A percentile compares a stretch with the other conserved stretches of the same genome.
These are phyloP conservation scores for Holacanthella duospinosa DNA, from an alignment of 2,888 invertebrate species.

Conservation along the genomic window DNA sequence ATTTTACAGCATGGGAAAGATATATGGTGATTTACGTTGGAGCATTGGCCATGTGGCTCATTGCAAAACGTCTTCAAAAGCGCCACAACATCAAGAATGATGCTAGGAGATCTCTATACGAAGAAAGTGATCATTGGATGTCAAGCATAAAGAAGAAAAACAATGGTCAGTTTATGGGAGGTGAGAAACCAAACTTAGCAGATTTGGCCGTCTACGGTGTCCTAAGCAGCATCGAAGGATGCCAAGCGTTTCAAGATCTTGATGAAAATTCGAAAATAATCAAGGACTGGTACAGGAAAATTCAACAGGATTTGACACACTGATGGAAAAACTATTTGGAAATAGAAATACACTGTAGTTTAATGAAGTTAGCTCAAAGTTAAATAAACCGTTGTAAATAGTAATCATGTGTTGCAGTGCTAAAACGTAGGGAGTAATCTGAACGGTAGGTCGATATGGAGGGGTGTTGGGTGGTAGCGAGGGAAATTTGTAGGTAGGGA, in stretches of 20 bases:
- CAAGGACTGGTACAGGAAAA: slow-evolving; percentile 23
- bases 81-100: slow-evolving; percentile 75
- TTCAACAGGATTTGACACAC: slow-evolving; percentile 16
- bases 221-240: slow-evolving; percentile 85
- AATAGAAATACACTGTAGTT: too few relatives aligned
- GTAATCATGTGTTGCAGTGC: too few relatives aligned
- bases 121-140: slow-evolving; percentile 73
- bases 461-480: too few relatives aligned
- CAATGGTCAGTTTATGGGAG: slow-evolving; percentile 67
- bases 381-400: too few relatives aligned
- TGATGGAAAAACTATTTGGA: too few relatives aligned
- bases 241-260: slow-evolving; percentile 74
- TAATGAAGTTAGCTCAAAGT: too few relatives aligned
- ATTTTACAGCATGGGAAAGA: slow-evolving; percentile 78
- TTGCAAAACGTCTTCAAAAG: slow-evolving; percentile 77
- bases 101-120: slow-evolving; percentile 78
- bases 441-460: too few relatives aligned
- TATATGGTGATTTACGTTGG: slow-evolving; percentile 81
- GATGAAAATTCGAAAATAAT: slow-evolving; percentile 60
- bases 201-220: slow-evolving; percentile 87
- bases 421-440: too few relatives aligned
- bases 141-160: slow-evolving; percentile 57
- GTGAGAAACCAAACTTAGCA: slow-evolving; percentile 72
- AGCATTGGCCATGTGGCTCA: slow-evolving; percentile 83
- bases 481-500: too few relatives aligned